Evolutionary conservation across 2,113 vertebrate genomes (phyloP).

Genomic region (Microcebus lehilahytsara): DNA sequence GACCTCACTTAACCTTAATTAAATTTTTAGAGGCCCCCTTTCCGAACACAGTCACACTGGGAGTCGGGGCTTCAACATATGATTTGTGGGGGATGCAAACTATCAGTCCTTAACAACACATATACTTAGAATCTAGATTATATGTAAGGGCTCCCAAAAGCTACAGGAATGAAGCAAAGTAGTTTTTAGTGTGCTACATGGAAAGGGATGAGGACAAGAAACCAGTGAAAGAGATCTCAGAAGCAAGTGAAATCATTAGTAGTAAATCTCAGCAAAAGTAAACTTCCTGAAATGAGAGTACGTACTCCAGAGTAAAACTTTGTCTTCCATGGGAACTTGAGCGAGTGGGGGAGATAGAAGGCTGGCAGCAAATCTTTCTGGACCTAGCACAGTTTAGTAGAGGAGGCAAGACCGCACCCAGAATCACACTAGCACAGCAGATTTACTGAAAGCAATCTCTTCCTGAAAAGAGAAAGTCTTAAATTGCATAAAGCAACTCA

Average conservation of each 20-base stretch:
- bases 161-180: not conserved
- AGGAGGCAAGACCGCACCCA: not conserved
- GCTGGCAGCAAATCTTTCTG: not conserved
- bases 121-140: not conserved
- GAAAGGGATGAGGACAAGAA: not conserved
- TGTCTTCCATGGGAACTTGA: not conserved
- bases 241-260: not conserved
- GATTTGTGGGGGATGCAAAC: not conserved
- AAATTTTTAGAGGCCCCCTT: not conserved
- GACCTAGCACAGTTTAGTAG: not conserved
- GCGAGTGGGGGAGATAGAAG: not conserved
- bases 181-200: not conserved
- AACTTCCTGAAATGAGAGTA: not conserved
- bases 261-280: not conserved
- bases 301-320: rapidly evolving
- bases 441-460: not conserved
- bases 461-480: not conserved
- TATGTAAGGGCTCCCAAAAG: not conserved
- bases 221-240: not conserved
- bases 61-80: not conserved
- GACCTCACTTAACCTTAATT: not conserved
- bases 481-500: not conserved
- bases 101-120: not conserved
- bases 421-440: not conserved
- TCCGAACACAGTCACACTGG: not conserved